Evolutionary conservation across 2,888 invertebrate species (phyloP), one percentile per base, ranked within the genome.

Genomic region (Cerastis rubricosa): DNA sequence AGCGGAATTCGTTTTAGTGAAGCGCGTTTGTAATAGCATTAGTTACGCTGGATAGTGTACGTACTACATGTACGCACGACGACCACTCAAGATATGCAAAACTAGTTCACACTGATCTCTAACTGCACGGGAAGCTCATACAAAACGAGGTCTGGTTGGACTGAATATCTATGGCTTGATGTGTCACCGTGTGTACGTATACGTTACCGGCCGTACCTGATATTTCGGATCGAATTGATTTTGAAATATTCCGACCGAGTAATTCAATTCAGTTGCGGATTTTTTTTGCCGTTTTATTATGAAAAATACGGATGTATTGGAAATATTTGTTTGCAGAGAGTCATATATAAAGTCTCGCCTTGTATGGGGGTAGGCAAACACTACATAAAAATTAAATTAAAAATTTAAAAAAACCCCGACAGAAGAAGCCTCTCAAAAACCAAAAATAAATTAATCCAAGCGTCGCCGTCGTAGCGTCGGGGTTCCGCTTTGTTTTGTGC

Each of bases 221-320:
- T 63, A 80, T 76, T 83, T 70, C 61, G 40, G 45, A 29, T 9
- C n/a, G 9, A 85, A 81, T 85, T 74, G 67, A 59, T 71, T 82
- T 74, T 74, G 82, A 63, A 71, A 75, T 81, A 81, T 81, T 71
- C 35, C 29, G 64, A 59, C 40, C 12, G 67, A 59, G 1, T 63
- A 59, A 81, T 85, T 75, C 12, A 51, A 71, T 74, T 57, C 2
- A 17, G 40, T n/a, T 8, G 8, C 29, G 4, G 22, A 40, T 17
- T 66, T 84, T 84, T 67, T 64, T n/a, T 25, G n/a, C 6, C 25
- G 35, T 35, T 29, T 35, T 43, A 4, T 11, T 9, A 51, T 25
- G 0, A 45, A 71, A 73, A 35, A 54, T 54, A 17, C 4, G 14
- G 43, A 25, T 29, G 11, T 45, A 66, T 51, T 12, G 66, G 12